Evolutionary conservation across 1,140 invertebrate species (phyloP), one percentile per base, ranked within the genome.

Genomic region (Wasmannia auropunctata): DNA sequence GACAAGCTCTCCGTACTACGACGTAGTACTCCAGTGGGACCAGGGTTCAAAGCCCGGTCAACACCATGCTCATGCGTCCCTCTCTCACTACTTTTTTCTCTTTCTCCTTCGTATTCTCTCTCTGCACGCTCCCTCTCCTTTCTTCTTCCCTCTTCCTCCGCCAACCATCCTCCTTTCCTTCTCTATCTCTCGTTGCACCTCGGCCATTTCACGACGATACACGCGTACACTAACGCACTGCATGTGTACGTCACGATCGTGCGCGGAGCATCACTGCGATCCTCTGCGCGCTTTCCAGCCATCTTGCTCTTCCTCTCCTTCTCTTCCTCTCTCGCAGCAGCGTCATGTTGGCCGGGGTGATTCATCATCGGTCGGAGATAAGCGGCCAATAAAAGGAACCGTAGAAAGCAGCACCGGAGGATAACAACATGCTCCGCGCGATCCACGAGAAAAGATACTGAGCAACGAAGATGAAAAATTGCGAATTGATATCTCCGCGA

Each of bases 1-100:
- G 54, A 74, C 70, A 75, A 86, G 77, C 85, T 83, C 77, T 83
- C 88, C 88, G 90, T 92, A 91, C 88, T 92, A 92, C 91, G 89
- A 43, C 90, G 91, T 92, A 93, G 89, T 92, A 92, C 91, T 90
- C 89, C 87, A 93, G 88, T 87, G 90, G 79, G 87, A 91, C 90
- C 87, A 91, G 91, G 89, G 93, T 93, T 93, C 92, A 93, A 93
- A 93, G 92, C 91, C 92, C 92, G 93, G 92, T 93, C 92, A 93
- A 93, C 91, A 90, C 91, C 91, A 89, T 89, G 92, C 19, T 80
- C 65, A 37, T 74, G 67, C 65, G 63, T 85, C 89, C 67, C 69
- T 86, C 77, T 86, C 67, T 83, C 76, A 25, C 54, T 60, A 51
- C 22, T 37, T 34, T 28, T 60, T 46, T 77, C 62, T 46, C 14